These are phyloP conservation scores for Rhinophrynus dorsalis DNA, from an alignment of 2,797 vertebrate genomes.

Conservation along the genomic window DNA sequence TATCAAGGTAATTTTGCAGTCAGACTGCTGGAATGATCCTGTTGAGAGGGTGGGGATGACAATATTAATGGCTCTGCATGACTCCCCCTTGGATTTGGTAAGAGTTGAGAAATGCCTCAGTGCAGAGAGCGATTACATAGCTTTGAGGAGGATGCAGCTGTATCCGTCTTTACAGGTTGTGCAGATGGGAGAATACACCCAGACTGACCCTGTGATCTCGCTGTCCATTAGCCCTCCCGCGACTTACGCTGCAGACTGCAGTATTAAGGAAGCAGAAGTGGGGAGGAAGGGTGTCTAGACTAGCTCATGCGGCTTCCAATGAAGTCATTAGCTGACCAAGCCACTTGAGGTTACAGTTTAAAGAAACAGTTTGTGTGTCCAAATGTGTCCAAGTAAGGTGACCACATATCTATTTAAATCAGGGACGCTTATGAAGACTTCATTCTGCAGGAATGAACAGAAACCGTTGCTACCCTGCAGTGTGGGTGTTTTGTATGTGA, in stretches of 20 bases:
- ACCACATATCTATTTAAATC: too few species aligned
- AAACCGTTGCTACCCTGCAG: too few species aligned
- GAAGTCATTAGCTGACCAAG: conserved; percentile 35
- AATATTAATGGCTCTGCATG: conserved; percentile 11
- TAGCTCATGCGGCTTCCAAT: conserved; percentile 19
- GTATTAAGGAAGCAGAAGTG: conserved; percentile 2
- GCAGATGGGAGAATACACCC: conserved; percentile 34
- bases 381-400: too few species aligned
- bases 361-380: conserved; percentile 31
- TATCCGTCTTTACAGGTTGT: conserved; percentile 42
- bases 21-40: conserved; percentile 34
- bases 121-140: conserved; percentile 32
- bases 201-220: conserved; percentile 38
- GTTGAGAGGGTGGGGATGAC: conserved; percentile 21
- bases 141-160: conserved; percentile 42
- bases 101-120: conserved; percentile 27
- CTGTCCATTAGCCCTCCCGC: conserved; percentile 29
- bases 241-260: conserved; percentile 16
- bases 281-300: conserved; percentile 45
- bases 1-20: conserved; percentile 40
- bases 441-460: too few species aligned
- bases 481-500: too few species aligned
- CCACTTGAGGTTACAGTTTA: conserved; percentile 40
- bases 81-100: conserved; percentile 21
- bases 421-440: too few species aligned